Evolutionary conservation across 1,140 invertebrate species (phyloP).

Genomic region (Aricia agestis): DNA sequence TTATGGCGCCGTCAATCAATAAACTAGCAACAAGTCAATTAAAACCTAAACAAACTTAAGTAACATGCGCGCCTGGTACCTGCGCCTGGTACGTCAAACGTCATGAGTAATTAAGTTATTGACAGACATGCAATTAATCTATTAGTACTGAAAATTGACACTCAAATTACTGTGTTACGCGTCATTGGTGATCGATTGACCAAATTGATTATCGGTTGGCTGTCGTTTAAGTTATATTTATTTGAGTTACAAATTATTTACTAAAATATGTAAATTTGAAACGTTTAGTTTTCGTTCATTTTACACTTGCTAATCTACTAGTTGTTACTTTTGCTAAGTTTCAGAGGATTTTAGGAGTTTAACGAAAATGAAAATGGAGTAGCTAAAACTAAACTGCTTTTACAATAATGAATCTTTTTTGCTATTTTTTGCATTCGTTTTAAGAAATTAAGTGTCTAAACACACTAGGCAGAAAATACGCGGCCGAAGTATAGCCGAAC

Average conservation of each 20-base stretch:
- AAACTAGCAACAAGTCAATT: too few species aligned
- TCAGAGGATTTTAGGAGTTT: too few species aligned
- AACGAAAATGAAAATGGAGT: too few species aligned
- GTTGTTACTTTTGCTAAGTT: too few species aligned
- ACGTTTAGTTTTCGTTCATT: not conserved
- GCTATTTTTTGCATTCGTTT: too few species aligned
- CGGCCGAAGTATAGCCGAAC: too few species aligned
- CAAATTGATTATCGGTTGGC: not conserved
- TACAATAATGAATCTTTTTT: too few species aligned
- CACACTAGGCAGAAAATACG: too few species aligned
- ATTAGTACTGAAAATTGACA: slow-evolving; percentile 11
- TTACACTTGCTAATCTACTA: too few species aligned
- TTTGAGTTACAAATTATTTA: not conserved
- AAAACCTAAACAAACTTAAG: not conserved
- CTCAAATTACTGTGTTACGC: not conserved
- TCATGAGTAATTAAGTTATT: slow-evolving; percentile 1
- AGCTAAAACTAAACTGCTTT: too few species aligned
- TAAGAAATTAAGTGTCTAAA: too few species aligned
- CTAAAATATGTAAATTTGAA: not conserved
- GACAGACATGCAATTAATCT: slow-evolving; percentile 10
- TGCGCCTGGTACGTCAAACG: not conserved
- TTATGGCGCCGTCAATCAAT: too few species aligned
- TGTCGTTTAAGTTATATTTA: not conserved
- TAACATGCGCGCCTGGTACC: not conserved
- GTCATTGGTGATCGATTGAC: slow-evolving; percentile 5